phyloP scores from a whole-genome alignment of 2,113 vertebrate species.

The Pygoscelis antarcticus region DNA sequence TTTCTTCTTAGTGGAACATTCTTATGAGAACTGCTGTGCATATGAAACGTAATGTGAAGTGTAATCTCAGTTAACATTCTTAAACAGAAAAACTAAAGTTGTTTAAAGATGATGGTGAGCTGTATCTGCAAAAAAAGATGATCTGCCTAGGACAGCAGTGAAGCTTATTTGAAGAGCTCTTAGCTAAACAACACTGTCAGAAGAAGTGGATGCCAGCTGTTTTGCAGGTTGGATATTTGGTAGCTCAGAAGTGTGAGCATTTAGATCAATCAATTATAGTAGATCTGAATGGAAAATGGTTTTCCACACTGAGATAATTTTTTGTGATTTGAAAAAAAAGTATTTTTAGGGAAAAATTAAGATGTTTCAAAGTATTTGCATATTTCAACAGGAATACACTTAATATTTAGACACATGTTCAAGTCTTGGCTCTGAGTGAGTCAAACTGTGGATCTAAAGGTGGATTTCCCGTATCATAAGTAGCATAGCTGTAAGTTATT shows the following conservation, averaged over 20 bases:
- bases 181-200: neutral
- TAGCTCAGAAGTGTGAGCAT: neutral
- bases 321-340: neutral
- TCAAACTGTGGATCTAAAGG: neutral
- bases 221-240: neutral
- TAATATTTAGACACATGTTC: rapidly evolving
- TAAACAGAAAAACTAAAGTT: neutral
- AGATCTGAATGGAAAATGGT: neutral
- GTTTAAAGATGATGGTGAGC: neutral
- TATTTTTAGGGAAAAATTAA: neutral
- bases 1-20: neutral
- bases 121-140: neutral
- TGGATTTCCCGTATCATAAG: neutral
- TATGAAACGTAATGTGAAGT: neutral
- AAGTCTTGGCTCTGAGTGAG: neutral
- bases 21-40: neutral
- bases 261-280: neutral
- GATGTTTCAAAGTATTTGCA: neutral
- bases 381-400: neutral
- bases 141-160: neutral
- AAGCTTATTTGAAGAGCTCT: neutral
- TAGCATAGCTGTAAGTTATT: neutral
- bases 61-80: neutral
- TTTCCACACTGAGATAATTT: neutral
- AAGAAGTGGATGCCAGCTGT: neutral